Percentiles rank a stretch among this genome's conserved stretches.
Evolutionary conservation across 1,140 invertebrate genomes (phyloP).

Genomic region (Nephila pilipes): DNA sequence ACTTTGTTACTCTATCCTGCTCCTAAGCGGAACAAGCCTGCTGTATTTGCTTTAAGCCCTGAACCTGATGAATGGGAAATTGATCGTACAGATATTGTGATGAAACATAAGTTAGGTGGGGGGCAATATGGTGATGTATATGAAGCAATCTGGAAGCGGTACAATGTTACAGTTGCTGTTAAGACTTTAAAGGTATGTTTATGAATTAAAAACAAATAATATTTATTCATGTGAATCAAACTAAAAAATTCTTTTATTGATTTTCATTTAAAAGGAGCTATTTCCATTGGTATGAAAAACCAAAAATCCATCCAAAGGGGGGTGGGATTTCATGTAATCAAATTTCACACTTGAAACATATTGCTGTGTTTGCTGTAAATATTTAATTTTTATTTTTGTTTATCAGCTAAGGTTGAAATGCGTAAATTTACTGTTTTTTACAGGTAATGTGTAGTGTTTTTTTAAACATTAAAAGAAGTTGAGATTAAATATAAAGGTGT

Average conservation of each 20-base stretch:
- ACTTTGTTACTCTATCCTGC: slow-evolving; percentile 98
- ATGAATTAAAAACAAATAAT: neutral
- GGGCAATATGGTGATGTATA: slow-evolving; percentile 99
- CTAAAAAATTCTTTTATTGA: neutral
- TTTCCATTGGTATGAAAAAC: no score
- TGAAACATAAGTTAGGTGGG: slow-evolving; percentile 98
- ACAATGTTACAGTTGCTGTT: slow-evolving; percentile 97
- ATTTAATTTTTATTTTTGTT: no score
- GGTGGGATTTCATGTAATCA: no score
- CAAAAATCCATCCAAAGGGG: no score
- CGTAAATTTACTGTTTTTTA: no score
- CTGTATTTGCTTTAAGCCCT: slow-evolving; percentile 93
- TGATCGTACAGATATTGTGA: slow-evolving; percentile 98
- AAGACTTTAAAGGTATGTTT: slow-evolving; percentile 92
- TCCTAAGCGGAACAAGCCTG: slow-evolving; percentile 97
- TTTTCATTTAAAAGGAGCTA: neutral
- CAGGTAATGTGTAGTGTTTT: no score
- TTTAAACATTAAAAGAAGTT: no score
- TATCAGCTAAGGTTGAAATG: no score
- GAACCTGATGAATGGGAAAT: slow-evolving; percentile 99
- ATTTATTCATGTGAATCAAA: neutral
- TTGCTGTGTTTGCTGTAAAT: no score
- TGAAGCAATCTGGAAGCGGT: slow-evolving; percentile 98
- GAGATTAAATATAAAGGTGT: no score
- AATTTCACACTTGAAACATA: no score